Conservation (phyloP, 23 tunicate species). For the Halocynthia roretzi region DNA sequence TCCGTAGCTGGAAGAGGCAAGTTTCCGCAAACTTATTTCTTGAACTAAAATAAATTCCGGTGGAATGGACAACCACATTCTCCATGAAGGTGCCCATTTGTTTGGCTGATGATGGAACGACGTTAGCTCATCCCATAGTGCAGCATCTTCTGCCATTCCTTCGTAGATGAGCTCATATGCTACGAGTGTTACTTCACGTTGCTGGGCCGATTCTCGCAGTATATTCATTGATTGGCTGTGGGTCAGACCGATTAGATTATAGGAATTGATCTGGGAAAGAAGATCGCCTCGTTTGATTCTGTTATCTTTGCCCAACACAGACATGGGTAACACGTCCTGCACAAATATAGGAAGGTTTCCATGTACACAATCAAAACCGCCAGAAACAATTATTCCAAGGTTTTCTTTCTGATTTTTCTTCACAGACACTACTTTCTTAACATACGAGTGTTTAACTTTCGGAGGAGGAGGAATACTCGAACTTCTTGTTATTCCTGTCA, state of each 20-base stretch:
- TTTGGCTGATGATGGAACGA: constrained; percentile 59
- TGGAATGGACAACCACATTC: constrained; percentile 87
- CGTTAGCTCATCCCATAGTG: constrained; percentile 80
- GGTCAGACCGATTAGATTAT: constrained; percentile 43
- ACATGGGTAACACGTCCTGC: constrained; percentile 67
- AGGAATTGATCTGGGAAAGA: constrained; percentile 52
- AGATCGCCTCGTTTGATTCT: constrained; percentile 77
- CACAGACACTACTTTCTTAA: constrained; percentile 50
- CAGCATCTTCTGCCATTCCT: constrained; percentile 67
- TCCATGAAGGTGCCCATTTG: constrained; percentile 94
- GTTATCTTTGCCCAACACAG: constrained; percentile 62
- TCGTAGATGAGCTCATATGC: constrained; percentile 48
- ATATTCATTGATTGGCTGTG: constrained; percentile 58
- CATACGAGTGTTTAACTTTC: background rate
- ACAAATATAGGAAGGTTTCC: constrained; percentile 81
- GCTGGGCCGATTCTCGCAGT: constrained; percentile 68
- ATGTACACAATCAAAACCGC: constrained; percentile 46
- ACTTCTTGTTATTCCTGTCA: background rate
- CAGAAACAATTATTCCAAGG: constrained; percentile 85
- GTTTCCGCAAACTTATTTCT: constrained; percentile 32
- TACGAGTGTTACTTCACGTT: constrained; percentile 38
- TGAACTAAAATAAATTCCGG: constrained; percentile 28
- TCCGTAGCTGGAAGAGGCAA: constrained; percentile 31
- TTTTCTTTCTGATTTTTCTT: constrained; percentile 51
- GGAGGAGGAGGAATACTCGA: background rate